These are phyloP conservation scores for Nyctalus aviator DNA, from an alignment of 2,797 vertebrate genomes.

Conservation along the genomic window DNA sequence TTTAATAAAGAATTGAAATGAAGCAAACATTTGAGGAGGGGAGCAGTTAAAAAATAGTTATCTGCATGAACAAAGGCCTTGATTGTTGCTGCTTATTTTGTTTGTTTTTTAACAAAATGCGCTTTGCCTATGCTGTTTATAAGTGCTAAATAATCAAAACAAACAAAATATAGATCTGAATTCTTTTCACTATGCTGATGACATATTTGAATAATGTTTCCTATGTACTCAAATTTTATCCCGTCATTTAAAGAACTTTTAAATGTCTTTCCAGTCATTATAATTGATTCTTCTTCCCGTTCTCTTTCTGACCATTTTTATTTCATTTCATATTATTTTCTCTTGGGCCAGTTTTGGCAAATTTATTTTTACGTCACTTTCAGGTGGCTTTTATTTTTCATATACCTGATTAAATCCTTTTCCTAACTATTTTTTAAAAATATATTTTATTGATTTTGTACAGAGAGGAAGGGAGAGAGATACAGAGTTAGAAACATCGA, in stretches of 20 bases:
- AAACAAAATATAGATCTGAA: neutral
- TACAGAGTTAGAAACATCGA: too few species aligned
- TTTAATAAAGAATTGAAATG: neutral
- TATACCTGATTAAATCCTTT: neutral
- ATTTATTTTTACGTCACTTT: slow-evolving; percentile 23
- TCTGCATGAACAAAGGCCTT: neutral
- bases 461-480: too few species aligned
- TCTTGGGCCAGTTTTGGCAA: neutral
- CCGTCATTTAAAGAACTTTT: neutral
- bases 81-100: neutral
- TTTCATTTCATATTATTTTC: neutral
- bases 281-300: neutral
- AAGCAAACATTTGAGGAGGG: neutral
- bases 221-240: neutral
- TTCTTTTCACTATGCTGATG: neutral
- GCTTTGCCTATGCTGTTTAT: neutral
- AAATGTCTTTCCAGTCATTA: neutral
- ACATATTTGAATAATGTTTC: neutral
- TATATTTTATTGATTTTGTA: too few species aligned
- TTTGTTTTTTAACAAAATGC: neutral
- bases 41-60: neutral
- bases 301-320: neutral
- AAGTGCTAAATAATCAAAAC: neutral
- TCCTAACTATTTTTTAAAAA: neutral
- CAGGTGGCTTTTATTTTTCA: neutral